Percentiles rank a stretch among this genome's conserved stretches.
These are phyloP conservation scores for Falco naumanni DNA, from an alignment of 2,797 vertebrate species.

Conservation along the genomic window DNA sequence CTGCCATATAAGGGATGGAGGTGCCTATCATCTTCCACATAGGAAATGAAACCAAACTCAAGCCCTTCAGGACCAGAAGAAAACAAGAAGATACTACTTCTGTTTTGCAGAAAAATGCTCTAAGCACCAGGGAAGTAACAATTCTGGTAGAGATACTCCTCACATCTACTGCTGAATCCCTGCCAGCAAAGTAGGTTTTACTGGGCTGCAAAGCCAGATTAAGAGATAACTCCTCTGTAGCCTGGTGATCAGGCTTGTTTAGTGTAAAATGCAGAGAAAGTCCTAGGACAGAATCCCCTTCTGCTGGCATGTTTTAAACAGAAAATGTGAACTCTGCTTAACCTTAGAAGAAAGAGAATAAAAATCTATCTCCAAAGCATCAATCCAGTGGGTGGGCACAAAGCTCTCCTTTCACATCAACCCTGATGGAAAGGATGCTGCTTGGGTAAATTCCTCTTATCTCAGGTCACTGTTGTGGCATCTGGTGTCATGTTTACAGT, in stretches of 20 bases:
- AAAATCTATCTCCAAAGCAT: background rate
- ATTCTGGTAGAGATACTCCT: background rate
- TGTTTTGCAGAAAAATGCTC: background rate
- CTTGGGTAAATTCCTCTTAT: fast-evolving
- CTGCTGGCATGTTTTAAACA: background rate
- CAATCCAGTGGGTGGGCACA: background rate
- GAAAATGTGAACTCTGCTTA: background rate
- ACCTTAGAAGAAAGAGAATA: background rate
- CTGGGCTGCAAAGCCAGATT: conserved; percentile 39
- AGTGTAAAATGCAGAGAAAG: conserved; percentile 31
- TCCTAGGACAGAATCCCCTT: background rate
- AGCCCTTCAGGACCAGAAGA: background rate
- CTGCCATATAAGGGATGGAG: background rate
- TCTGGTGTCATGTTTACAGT: background rate
- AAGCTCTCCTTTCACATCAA: background rate
- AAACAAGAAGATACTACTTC: background rate
- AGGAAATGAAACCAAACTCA: background rate
- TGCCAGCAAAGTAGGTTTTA: conserved; percentile 38
- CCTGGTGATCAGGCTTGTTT: background rate
- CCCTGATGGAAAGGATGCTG: fast-evolving
- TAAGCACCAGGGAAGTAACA: background rate
- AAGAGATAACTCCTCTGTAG: background rate
- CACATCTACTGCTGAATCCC: background rate
- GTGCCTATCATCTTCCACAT: fast-evolving
- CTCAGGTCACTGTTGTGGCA: fast-evolving